phyloP scores from a whole-genome alignment of 2,113 vertebrate genomes.

The Oryzias woworae region DNA sequence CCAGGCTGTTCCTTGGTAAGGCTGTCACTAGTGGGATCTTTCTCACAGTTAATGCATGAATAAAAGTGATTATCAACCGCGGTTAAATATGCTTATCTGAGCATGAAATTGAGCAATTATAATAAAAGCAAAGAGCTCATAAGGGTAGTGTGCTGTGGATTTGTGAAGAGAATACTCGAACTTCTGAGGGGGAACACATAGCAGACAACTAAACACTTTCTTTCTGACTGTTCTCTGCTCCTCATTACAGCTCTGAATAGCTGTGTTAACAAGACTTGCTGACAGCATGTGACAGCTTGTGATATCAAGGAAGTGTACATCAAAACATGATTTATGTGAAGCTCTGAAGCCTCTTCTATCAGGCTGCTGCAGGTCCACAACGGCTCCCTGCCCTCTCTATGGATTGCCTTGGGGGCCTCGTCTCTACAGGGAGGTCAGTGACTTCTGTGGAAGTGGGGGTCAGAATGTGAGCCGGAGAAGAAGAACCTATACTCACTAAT shows the following conservation, averaged over 20 bases:
- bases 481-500: conserved; percentile 69
- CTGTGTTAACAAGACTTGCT: conserved; percentile 67
- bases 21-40: conserved; percentile 57
- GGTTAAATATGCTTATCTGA: conserved; percentile 60
- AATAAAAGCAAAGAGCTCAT: conserved; percentile 38
- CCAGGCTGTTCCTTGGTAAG: conserved; percentile 50
- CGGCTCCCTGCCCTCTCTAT: conserved; percentile 47
- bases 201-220: conserved; percentile 45
- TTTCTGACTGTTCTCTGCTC: conserved; percentile 55
- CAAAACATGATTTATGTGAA: conserved; percentile 74
- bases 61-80: conserved; percentile 62
- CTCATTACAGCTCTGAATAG: conserved; percentile 69
- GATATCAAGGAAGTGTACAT: conserved; percentile 67
- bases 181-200: conserved; percentile 3
- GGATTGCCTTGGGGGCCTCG: conserved; percentile 45
- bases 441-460: conserved; percentile 62
- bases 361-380: conserved; percentile 52
- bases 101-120: conserved; percentile 55
- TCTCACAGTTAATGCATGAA: conserved; percentile 59
- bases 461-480: conserved; percentile 54
- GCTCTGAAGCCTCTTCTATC: conserved; percentile 61
- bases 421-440: conserved; percentile 68
- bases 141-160: conserved; percentile 22
- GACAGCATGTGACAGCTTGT: conserved; percentile 73
- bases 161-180: conserved; percentile 42